Percentiles rank a stretch among this genome's conserved stretches.
Evolutionary conservation across 2,888 invertebrate species (phyloP).

Genomic region (Heliconius cydno): DNA sequence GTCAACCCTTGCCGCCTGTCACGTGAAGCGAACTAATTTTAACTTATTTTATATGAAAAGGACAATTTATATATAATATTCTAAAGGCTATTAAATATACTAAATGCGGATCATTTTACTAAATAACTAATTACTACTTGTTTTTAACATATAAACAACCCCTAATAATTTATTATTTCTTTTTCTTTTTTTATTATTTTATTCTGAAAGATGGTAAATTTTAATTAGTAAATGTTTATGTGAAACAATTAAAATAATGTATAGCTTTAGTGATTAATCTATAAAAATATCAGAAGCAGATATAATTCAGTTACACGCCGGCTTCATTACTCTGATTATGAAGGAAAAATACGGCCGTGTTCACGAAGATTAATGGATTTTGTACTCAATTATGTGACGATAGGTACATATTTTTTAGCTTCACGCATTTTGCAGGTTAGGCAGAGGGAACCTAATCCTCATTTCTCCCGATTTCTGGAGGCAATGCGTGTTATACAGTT

Average conservation of each 20-base stretch:
- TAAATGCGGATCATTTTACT: too few relatives aligned
- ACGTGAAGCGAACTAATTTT: background rate
- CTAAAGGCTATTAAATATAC: background rate
- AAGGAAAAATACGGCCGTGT: constrained; percentile 1
- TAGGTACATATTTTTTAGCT: background rate
- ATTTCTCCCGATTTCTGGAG: too few relatives aligned
- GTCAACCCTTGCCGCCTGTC: background rate
- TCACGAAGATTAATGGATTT: constrained; percentile 27
- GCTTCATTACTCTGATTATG: constrained; percentile 26
- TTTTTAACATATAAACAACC: too few relatives aligned
- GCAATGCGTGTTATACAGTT: too few relatives aligned
- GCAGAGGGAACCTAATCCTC: too few relatives aligned
- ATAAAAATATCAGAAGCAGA: constrained; percentile 7
- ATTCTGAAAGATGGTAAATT: background rate
- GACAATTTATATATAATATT: background rate
- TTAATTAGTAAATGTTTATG: background rate
- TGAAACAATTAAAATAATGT: background rate
- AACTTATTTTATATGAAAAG: background rate
- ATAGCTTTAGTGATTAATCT: constrained; percentile 16
- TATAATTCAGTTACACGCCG: constrained; percentile 21
- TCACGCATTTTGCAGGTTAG: too few relatives aligned
- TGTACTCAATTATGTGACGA: constrained; percentile 16
- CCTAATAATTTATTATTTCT: background rate
- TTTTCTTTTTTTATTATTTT: too few relatives aligned
- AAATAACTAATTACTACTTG: too few relatives aligned